These are phyloP conservation scores for Asarcornis scutulata DNA, from an alignment of 2,113 vertebrate genomes.

Conservation along the genomic window DNA sequence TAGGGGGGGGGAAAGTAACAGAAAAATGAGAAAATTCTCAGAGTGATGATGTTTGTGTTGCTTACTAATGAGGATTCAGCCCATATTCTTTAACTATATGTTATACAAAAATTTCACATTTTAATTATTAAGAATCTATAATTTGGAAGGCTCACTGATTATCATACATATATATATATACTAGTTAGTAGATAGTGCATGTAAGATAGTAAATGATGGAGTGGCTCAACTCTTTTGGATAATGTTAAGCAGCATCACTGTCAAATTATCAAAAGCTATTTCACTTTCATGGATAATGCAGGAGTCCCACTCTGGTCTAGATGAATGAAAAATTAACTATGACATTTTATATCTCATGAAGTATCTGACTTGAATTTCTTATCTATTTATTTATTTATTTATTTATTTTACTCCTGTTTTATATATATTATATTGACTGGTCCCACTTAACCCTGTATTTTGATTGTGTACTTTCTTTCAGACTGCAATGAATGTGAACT, in stretches of 20 bases:
- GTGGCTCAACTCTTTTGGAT: not conserved
- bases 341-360: slow-evolving; percentile 42
- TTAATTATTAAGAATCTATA: not conserved
- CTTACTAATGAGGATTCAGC: not conserved
- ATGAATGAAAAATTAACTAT: slow-evolving; percentile 54
- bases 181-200: not conserved
- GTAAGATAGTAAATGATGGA: slow-evolving; percentile 15
- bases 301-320: not conserved
- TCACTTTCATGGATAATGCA: slow-evolving; percentile 63
- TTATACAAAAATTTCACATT: not conserved
- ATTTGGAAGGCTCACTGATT: not conserved
- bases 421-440: slow-evolving; percentile 43
- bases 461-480: not conserved
- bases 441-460: slow-evolving; percentile 42
- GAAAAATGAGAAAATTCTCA: not conserved
- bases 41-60: not conserved
- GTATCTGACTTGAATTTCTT: slow-evolving; percentile 25
- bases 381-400: not conserved
- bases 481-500: not conserved
- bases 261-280: slow-evolving; percentile 45
- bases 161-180: not conserved
- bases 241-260: slow-evolving; percentile 20
- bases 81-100: not conserved
- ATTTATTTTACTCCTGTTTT: not conserved
- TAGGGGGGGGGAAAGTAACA: not conserved